These are phyloP conservation scores for Spatulosminthurus flaviceps DNA, from an alignment of 2,888 invertebrate species.

Conservation along the genomic window DNA sequence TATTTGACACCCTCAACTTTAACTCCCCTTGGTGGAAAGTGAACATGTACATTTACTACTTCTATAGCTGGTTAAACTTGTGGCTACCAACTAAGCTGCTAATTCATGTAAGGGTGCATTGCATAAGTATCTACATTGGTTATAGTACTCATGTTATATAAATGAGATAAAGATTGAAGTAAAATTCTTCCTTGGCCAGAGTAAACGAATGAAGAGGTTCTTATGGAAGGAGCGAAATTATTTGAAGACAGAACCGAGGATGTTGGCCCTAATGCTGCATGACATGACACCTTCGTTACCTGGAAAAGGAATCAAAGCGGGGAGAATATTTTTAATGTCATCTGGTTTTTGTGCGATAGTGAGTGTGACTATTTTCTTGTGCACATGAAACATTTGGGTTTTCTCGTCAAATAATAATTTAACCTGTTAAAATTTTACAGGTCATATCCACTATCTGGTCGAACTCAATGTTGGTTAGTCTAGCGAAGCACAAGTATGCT, in stretches of 20 bases:
- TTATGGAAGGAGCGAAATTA: not conserved
- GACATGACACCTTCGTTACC: not conserved
- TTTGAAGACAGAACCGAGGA: not conserved
- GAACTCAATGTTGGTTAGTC: too few species aligned
- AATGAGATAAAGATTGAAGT: too few species aligned
- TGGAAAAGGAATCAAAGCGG: not conserved
- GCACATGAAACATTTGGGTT: too few species aligned
- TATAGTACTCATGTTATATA: too few species aligned
- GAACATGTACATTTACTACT: not conserved
- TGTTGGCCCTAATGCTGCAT: not conserved
- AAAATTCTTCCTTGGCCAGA: not conserved
- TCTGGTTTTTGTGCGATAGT: not conserved
- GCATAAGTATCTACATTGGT: too few species aligned
- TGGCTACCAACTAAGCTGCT: not conserved
- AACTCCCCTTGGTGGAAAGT: not conserved
- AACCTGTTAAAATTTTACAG: too few species aligned
- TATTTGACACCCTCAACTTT: not conserved
- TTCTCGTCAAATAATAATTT: too few species aligned
- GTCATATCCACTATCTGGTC: too few species aligned
- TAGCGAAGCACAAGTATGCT: too few species aligned
- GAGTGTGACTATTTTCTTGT: not conserved
- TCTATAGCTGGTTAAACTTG: not conserved
- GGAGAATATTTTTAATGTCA: not conserved
- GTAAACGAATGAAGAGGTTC: not conserved
- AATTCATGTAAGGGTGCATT: not conserved